Conservation (phyloP, 2,797 vertebrate genomes). For the Spinus pinus region DNA sequence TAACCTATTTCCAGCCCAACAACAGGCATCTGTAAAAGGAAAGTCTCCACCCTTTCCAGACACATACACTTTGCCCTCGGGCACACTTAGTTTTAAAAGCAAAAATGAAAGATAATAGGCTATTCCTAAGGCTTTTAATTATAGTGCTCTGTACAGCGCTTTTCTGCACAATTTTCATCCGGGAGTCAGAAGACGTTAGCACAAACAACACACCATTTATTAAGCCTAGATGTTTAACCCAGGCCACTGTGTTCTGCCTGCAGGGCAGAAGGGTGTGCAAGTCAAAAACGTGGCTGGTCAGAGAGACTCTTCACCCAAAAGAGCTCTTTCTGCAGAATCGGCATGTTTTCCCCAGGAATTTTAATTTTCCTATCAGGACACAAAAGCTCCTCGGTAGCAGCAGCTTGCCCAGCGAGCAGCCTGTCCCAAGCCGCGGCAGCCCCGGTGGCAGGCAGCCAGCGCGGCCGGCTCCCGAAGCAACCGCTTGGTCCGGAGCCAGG, state of each 20-base stretch:
- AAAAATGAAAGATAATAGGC: not conserved
- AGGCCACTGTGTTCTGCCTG: not conserved
- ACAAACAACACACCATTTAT: not conserved
- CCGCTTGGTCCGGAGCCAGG: not conserved
- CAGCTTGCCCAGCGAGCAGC: not conserved
- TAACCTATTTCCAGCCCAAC: not conserved
- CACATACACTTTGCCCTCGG: not conserved
- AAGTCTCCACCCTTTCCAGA: not conserved
- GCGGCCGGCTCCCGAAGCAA: not conserved
- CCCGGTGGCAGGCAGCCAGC: not conserved
- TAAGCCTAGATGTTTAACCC: not conserved
- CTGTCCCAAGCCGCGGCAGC: not conserved
- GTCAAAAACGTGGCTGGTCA: not conserved
- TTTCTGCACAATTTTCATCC: not conserved
- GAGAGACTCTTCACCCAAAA: not conserved
- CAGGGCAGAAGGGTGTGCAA: not conserved
- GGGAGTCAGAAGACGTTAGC: not conserved
- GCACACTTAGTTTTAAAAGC: not conserved
- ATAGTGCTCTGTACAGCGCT: not conserved
- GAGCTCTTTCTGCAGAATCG: constrained; percentile 4
- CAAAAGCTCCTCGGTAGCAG: constrained; percentile 19
- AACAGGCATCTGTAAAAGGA: not conserved
- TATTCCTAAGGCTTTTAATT: not conserved
- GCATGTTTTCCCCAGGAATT: not conserved
- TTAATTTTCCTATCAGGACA: constrained; percentile 25